Conservation (phyloP, 2,888 invertebrate species). For the Cephalotes varians region DNA sequence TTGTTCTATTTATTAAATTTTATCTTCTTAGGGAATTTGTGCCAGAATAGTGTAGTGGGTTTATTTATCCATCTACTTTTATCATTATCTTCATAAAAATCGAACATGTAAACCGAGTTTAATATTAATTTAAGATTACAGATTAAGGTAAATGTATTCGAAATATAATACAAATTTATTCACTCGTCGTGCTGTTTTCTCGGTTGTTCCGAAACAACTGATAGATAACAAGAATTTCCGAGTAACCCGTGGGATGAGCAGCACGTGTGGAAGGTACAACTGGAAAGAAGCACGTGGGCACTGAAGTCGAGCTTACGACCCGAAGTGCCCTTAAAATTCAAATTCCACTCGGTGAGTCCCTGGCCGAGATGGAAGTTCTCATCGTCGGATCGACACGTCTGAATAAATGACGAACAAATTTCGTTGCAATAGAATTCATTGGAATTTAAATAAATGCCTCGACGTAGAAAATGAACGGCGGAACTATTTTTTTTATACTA, state of each 20-base stretch:
- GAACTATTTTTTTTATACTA: background rate
- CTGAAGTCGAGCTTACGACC: conserved; percentile 14
- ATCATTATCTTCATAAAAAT: background rate
- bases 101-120: background rate
- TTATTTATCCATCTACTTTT: background rate
- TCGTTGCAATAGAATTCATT: background rate
- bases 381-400: conserved; percentile 23
- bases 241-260: conserved; percentile 25
- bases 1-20: background rate
- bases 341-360: conserved; percentile 25
- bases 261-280: conserved; percentile 30
- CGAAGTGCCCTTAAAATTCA: conserved; percentile 37
- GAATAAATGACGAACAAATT: conserved; percentile 34
- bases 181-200: conserved; percentile 23
- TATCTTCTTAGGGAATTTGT: background rate
- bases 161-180: conserved; percentile 38
- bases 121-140: conserved; percentile 26
- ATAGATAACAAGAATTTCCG: conserved; percentile 44
- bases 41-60: background rate
- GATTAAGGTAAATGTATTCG: conserved; percentile 21
- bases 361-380: conserved; percentile 22
- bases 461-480: too few relatives aligned
- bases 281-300: conserved; percentile 34
- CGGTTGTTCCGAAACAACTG: conserved; percentile 26
- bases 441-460: conserved; percentile 22